A percentile compares a stretch with the other conserved stretches of the same genome.
These are phyloP conservation scores for Cepaea nemoralis DNA, from an alignment of 1,140 invertebrate genomes.

Conservation along the genomic window DNA sequence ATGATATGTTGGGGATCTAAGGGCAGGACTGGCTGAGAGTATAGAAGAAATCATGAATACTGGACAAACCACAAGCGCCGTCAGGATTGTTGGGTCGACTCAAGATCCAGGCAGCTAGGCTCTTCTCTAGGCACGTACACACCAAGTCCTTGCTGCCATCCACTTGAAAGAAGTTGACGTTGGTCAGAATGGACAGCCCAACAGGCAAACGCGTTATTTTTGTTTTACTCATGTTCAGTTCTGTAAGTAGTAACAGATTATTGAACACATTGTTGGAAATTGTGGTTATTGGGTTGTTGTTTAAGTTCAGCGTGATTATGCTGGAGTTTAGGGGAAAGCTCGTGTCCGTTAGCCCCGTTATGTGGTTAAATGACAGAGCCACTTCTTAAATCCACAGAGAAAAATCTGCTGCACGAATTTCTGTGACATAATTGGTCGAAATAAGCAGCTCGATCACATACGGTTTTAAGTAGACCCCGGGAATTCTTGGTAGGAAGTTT, in stretches of 20 bases:
- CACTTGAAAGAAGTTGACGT: neutral
- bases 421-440: too few relatives aligned
- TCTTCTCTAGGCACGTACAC: neutral
- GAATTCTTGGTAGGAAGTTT: too few relatives aligned
- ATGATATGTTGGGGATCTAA: too few relatives aligned
- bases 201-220: neutral
- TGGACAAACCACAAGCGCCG: neutral
- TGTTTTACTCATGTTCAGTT: neutral
- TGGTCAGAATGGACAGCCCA: neutral
- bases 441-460: too few relatives aligned
- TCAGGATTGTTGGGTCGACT: neutral
- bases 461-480: too few relatives aligned
- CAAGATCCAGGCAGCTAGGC: neutral
- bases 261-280: neutral
- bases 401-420: too few relatives aligned
- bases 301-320: neutral
- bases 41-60: neutral
- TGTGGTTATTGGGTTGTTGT: neutral
- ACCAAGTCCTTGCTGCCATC: neutral
- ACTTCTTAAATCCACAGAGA: too few relatives aligned
- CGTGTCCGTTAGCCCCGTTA: neutral
- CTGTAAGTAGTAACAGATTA: neutral
- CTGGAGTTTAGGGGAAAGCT: neutral
- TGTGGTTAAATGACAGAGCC: neutral
- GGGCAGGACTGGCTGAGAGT: neutral